Evolutionary conservation across 2,888 invertebrate species (phyloP).

Genomic region (Tinea semifulvella): DNA sequence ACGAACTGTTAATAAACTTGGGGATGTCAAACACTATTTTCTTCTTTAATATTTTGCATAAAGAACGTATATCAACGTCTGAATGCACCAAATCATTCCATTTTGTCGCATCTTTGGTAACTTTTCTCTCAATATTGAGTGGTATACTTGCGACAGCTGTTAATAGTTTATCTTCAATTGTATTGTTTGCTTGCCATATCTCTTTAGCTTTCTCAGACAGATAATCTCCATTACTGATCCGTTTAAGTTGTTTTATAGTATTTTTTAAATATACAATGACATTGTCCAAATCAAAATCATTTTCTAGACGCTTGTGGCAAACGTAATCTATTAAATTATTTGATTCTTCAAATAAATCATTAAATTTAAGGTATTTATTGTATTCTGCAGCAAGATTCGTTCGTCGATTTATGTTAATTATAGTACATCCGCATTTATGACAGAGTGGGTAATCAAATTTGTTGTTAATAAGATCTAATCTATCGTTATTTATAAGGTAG

Average conservation of each 20-base stretch:
- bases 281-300: constrained; percentile 55
- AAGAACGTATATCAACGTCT: constrained; percentile 44
- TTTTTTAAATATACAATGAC: constrained; percentile 47
- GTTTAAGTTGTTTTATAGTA: constrained; percentile 54
- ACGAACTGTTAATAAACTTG: constrained; percentile 40
- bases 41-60: constrained; percentile 49
- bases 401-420: background rate
- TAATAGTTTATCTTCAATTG: constrained; percentile 24
- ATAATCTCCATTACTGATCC: constrained; percentile 57
- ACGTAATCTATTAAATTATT: constrained; percentile 45
- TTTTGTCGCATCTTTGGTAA: constrained; percentile 24
- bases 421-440: constrained; percentile 34
- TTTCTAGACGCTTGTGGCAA: constrained; percentile 46
- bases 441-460: constrained; percentile 33
- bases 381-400: background rate
- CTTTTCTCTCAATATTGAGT: constrained; percentile 35
- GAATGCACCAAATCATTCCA: constrained; percentile 51
- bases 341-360: constrained; percentile 22
- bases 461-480: constrained; percentile 37
- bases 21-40: constrained; percentile 48
- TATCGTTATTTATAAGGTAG: constrained; percentile 38
- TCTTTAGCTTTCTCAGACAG: constrained; percentile 50
- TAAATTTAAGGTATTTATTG: constrained; percentile 6
- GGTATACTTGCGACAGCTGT: constrained; percentile 42
- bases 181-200: constrained; percentile 43